Conservation (phyloP, 2,113 vertebrate species). For the Orcinus orca region DNA sequence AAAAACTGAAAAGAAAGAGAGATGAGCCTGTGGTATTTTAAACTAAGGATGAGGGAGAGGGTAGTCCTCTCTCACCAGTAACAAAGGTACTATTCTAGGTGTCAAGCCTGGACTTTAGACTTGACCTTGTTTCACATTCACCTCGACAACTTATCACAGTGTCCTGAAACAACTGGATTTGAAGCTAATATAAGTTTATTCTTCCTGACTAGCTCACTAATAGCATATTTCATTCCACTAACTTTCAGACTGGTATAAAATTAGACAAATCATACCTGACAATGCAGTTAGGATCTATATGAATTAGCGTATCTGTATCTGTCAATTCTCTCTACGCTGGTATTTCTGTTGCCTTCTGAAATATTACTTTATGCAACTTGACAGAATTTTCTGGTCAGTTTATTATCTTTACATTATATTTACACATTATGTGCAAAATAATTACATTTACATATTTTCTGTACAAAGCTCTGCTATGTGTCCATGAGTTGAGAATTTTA, state of each 20-base stretch:
- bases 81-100: background rate
- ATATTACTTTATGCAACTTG: background rate
- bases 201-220: background rate
- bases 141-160: background rate
- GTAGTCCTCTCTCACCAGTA: background rate
- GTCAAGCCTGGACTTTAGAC: background rate
- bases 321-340: background rate
- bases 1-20: background rate
- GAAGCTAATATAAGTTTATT: background rate
- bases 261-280: background rate
- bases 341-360: background rate
- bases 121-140: background rate
- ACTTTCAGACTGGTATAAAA: background rate
- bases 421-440: background rate
- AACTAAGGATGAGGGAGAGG: background rate
- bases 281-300: background rate
- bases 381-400: background rate
- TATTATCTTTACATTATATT: background rate
- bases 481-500: background rate
- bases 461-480: background rate
- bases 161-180: background rate
- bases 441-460: background rate
- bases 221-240: background rate
- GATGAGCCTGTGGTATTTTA: background rate
- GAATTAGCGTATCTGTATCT: background rate